These are phyloP conservation scores for Aldabrachelys gigantea DNA, from an alignment of 2,113 vertebrate species.

Conservation along the genomic window DNA sequence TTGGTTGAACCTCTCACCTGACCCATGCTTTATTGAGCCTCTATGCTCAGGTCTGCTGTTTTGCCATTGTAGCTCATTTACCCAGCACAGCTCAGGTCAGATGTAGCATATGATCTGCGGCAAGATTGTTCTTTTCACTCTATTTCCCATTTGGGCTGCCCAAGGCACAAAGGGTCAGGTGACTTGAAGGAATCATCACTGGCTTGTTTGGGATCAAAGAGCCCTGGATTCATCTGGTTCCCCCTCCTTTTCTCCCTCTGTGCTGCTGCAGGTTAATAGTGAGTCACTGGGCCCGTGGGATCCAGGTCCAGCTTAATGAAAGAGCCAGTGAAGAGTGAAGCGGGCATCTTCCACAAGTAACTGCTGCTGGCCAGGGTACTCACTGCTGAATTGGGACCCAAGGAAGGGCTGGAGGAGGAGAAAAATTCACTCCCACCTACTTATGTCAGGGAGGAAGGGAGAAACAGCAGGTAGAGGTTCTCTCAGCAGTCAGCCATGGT, in stretches of 20 bases:
- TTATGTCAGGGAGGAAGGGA: neutral
- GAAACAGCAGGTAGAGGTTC: neutral
- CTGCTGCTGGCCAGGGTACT: neutral
- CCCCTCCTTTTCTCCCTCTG: neutral
- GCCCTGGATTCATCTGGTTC: neutral
- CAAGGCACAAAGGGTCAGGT: constrained; percentile 19
- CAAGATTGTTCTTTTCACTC: constrained; percentile 44
- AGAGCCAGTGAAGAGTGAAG: neutral
- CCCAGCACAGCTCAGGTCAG: neutral
- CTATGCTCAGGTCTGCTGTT: neutral
- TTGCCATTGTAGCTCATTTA: neutral
- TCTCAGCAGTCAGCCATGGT: neutral
- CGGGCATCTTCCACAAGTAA: neutral
- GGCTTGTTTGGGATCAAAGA: constrained; percentile 33
- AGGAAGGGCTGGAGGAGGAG: neutral
- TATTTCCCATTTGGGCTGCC: constrained; percentile 10
- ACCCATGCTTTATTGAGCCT: neutral
- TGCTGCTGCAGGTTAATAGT: neutral
- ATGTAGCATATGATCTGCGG: neutral
- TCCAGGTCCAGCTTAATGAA: neutral
- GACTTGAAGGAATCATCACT: constrained; percentile 23
- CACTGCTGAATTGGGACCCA: rapidly evolving
- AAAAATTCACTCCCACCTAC: neutral
- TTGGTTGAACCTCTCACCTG: neutral
- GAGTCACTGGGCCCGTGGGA: neutral